A percentile compares a stretch with the other conserved stretches of the same genome.
phyloP scores from a whole-genome alignment of 53 echinoderm and acorn worm genomes.

The Arbacia lixula region DNA sequence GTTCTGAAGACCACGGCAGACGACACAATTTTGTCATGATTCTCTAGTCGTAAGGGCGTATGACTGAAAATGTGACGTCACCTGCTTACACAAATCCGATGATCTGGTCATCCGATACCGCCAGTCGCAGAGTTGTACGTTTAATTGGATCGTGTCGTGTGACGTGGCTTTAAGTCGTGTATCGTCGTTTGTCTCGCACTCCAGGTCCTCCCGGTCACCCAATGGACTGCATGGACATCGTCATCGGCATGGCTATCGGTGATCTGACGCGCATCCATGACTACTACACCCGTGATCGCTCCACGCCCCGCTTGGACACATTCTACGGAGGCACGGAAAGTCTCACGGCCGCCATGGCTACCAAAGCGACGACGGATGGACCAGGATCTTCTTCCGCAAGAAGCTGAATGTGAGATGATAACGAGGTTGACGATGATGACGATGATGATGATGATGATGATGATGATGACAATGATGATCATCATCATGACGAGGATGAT shows the following conservation, averaged over 20 bases:
- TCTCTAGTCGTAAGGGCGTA: no score
- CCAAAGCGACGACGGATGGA: conserved; percentile 54
- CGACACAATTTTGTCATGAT: no score
- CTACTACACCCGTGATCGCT: conserved; percentile 95
- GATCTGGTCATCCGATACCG: no score
- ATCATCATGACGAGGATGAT: conserved; percentile 10
- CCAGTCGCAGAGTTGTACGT: no score
- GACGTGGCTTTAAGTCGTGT: no score
- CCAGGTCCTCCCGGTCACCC: no score
- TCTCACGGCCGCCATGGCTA: conserved; percentile 78
- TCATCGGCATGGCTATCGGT: conserved; percentile 80
- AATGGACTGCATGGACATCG: conserved; percentile 91
- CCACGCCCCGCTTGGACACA: conserved; percentile 75
- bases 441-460: not conserved
- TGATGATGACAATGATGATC: conserved; percentile 7
- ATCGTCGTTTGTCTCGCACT: no score
- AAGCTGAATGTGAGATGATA: conserved; percentile 68
- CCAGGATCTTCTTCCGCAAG: conserved; percentile 82
- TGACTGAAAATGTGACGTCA: no score
- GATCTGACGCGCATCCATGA: conserved; percentile 70
- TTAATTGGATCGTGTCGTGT: no score
- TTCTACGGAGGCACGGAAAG: conserved; percentile 77
- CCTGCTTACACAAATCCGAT: no score
- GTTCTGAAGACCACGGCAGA: no score
- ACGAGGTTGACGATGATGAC: conserved; percentile 5